phyloP scores from a whole-genome alignment of 2,888 invertebrate species.

The Agonopterix arenella region DNA sequence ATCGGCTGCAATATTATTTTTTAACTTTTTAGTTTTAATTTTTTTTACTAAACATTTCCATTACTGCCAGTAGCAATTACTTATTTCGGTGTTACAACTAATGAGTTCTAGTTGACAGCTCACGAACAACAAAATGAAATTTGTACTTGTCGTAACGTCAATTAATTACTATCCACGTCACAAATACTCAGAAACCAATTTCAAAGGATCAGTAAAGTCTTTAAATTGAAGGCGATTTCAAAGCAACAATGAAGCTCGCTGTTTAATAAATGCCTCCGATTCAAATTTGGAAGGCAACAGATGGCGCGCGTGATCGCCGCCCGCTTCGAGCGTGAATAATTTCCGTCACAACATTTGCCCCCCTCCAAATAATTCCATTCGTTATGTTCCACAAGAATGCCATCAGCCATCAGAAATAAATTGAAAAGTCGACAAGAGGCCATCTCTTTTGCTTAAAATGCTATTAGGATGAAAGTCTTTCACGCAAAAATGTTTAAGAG shows the following conservation, averaged over 20 bases:
- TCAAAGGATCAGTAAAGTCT: constrained; percentile 12
- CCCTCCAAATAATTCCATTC: constrained; percentile 33
- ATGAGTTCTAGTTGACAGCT: no score
- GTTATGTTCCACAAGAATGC: constrained; percentile 23
- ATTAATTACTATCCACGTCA: constrained; percentile 6
- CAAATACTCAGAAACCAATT: constrained; percentile 6
- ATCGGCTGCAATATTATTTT: no score
- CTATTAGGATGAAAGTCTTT: not conserved
- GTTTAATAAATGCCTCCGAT: constrained; percentile 52
- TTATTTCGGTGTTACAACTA: no score
- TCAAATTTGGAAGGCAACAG: constrained; percentile 51
- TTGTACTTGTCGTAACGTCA: not conserved
- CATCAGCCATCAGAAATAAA: constrained; percentile 40
- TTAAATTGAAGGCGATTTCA: constrained; percentile 30
- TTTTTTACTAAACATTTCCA: no score
- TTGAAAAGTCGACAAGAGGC: constrained; percentile 31
- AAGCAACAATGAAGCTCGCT: constrained; percentile 39
- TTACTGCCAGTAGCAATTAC: no score
- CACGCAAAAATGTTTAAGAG: not conserved
- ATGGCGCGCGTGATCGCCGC: constrained; percentile 42
- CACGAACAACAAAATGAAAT: not conserved
- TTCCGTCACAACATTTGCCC: constrained; percentile 43
- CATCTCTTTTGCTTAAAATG: not conserved
- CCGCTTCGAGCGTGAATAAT: constrained; percentile 42
- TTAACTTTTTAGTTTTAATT: no score